Evolutionary conservation across 2,888 invertebrate genomes (phyloP).

Genomic region (Nemapogon koenigi): DNA sequence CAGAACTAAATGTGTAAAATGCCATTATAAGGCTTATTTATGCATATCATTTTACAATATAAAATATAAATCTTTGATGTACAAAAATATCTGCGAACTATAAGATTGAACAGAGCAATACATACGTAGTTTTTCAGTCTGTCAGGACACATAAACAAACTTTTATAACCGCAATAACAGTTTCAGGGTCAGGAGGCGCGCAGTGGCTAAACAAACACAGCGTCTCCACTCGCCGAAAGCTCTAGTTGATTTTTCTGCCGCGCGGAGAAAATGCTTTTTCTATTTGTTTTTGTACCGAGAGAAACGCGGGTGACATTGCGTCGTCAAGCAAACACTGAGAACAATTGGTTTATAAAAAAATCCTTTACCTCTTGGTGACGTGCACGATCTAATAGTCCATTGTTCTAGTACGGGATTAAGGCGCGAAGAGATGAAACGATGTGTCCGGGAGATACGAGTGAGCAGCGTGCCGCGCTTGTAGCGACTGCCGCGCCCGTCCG

Average conservation of each 20-base stretch:
- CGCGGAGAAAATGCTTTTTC: background rate
- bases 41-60: no score
- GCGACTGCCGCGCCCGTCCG: slow-evolving; percentile 3
- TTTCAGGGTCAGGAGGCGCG: slow-evolving; percentile 15
- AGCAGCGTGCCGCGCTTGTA: no score
- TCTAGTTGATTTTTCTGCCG: background rate
- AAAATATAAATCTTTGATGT: no score
- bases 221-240: slow-evolving; percentile 13
- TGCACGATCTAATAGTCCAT: slow-evolving; percentile 28
- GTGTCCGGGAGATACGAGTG: slow-evolving; percentile 14
- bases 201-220: slow-evolving; percentile 5
- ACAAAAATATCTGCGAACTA: no score
- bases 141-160: slow-evolving; percentile 18
- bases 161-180: slow-evolving; percentile 19
- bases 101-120: no score
- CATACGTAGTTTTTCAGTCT: slow-evolving; percentile 7
- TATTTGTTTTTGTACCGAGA: slow-evolving; percentile 2
- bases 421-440: slow-evolving; percentile 18
- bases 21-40: no score
- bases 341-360: slow-evolving; percentile 21
- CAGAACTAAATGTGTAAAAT: no score
- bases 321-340: slow-evolving; percentile 5
- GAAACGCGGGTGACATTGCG: background rate
- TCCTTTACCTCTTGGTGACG: slow-evolving; percentile 39
- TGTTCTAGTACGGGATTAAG: slow-evolving; percentile 24